Evolutionary conservation across 2,888 invertebrate species (phyloP), one percentile per base, ranked within the genome.

Genomic region (Zonitis immaculata): DNA sequence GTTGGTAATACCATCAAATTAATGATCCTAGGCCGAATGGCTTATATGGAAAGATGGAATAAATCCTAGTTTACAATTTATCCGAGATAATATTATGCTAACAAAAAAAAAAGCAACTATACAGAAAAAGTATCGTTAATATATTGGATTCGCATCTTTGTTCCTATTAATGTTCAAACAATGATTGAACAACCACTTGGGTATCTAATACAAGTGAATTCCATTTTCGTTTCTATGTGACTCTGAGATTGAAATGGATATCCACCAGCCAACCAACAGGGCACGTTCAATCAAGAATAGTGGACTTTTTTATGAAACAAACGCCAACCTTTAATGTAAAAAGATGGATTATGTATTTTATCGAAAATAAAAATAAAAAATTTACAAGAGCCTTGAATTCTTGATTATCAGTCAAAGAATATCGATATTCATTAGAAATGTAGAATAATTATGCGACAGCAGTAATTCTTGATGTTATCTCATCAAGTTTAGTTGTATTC

Each of bases 141-240:
- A 43, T 35, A 27, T 20, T 42, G 47, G 56, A 60, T 53, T 56
- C 49, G 46, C 50, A 45, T 50, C 50, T 50, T 48, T 49, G 57
- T 52, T 54, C n/a, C 58, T 53, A 64, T 65, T 65, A 66, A 66
- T 66, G 58, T 66, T 66, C 65, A 66, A 66, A 67, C 65, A 67
- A 66, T 66, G 67, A 67, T 66, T 63, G 66, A 67, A 62, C 61
- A 63, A 62, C 58, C 66, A 57, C 66, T 39, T 22, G 67, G 62
- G 65, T 48, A 58, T 64, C 56, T 57, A 56, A 60, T 62, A 66
- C 65, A 64, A 53, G 62, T 57, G 57, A 64, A 63, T 62, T 63
- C 66, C 66, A 66, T 66, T 66, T 64, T 63, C 63, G n/a, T n/a
- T 26, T 1, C n/a, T n/a, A n/a, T n/a, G n/a, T n/a, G n/a, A n/a